These are phyloP conservation scores for Danio rerio DNA, from an alignment of 2,113 vertebrate genomes.

Conservation along the genomic window GRCz12tu NC_133185.1:22410001-22410500, in stretches of 20 bases:
- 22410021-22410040: slow-evolving; percentile 22
- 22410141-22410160: slow-evolving; percentile 62
- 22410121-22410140: slow-evolving; percentile 65
- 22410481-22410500: no score
- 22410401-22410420: background rate
- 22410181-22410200: slow-evolving; percentile 60
- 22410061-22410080: slow-evolving; percentile 12
- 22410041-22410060: background rate
- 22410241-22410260: background rate
- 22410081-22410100: slow-evolving; percentile 44
- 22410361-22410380: background rate
- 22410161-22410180: slow-evolving; percentile 64
- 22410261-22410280: no score
- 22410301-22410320: background rate
- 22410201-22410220: background rate
- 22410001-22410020: slow-evolving; percentile 17
- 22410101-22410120: slow-evolving; percentile 62
- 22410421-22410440: background rate
- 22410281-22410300: background rate
- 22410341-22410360: background rate
- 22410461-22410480: no score
- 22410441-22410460: background rate
- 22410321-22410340: no score
- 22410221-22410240: background rate
- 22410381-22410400: background rate